These are phyloP conservation scores for Boulengeromyrus knoepffleri DNA, from an alignment of 2,113 vertebrate genomes.

Conservation along the genomic window DNA sequence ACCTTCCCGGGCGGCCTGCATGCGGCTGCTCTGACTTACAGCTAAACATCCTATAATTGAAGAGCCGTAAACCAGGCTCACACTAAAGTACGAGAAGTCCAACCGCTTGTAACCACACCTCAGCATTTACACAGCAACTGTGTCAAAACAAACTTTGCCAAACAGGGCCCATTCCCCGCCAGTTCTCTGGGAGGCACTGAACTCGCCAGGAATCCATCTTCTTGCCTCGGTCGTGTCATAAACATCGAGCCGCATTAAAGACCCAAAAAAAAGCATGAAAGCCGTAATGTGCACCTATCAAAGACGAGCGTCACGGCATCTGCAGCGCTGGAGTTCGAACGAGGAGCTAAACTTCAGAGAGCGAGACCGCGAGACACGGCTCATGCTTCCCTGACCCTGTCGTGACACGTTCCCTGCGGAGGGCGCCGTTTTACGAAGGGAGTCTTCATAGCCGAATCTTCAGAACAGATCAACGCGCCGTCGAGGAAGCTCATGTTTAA, in stretches of 20 bases:
- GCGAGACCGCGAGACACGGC: neutral
- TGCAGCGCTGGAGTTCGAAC: neutral
- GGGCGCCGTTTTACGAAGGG: neutral
- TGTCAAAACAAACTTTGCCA: neutral
- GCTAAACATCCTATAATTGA: conserved; percentile 19
- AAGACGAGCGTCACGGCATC: neutral
- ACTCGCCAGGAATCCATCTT: neutral
- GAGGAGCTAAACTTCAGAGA: neutral
- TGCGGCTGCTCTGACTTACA: conserved; percentile 13
- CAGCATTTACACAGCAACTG: conserved; percentile 9
- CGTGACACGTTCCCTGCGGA: neutral
- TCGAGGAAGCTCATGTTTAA: neutral
- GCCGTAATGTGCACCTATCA: neutral
- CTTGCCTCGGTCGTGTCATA: neutral
- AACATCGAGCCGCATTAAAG: neutral
- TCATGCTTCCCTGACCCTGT: neutral
- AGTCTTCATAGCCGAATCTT: neutral
- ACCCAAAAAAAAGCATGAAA: neutral
- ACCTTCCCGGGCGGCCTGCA: conserved; percentile 21
- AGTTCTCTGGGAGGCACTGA: neutral
- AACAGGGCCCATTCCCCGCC: neutral
- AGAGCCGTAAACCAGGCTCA: conserved; percentile 19
- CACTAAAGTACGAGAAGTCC: neutral
- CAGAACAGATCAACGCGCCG: neutral
- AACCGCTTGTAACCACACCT: neutral